Conservation (phyloP, 2,113 vertebrate species). For the Ploceus nigricollis region DNA sequence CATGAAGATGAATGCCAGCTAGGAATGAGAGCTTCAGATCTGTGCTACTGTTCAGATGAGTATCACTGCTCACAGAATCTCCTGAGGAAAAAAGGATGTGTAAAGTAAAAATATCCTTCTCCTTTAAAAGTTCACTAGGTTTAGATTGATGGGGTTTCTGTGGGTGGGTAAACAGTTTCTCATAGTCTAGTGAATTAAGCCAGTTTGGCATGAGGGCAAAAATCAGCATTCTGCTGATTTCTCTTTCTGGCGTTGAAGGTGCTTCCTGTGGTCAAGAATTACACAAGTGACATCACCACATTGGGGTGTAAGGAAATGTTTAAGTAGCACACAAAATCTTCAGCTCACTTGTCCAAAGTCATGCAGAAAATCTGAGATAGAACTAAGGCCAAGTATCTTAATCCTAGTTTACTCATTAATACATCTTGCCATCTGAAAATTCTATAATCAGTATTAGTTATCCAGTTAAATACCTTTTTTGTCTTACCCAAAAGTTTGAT, state of each 20-base stretch:
- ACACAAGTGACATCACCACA: fast-evolving
- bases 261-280: neutral
- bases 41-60: neutral
- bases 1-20: neutral
- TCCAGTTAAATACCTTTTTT: neutral
- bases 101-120: neutral
- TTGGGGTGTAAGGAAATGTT: neutral
- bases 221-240: neutral
- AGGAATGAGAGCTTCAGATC: neutral
- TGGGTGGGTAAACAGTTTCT: neutral
- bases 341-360: neutral
- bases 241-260: neutral
- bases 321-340: neutral
- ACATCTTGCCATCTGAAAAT: neutral
- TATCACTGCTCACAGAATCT: neutral
- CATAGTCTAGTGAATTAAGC: neutral
- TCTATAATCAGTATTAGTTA: neutral
- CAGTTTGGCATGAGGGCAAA: neutral
- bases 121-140: neutral
- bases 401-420: neutral
- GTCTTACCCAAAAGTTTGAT: neutral
- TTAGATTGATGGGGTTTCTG: neutral
- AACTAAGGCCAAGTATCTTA: neutral
- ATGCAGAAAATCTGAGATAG: neutral
- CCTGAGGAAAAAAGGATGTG: neutral